A percentile compares a stretch with the other conserved stretches of the same genome.
phyloP scores from a whole-genome alignment of 2,797 vertebrate genomes.

The Chromobotia macracanthus region DNA sequence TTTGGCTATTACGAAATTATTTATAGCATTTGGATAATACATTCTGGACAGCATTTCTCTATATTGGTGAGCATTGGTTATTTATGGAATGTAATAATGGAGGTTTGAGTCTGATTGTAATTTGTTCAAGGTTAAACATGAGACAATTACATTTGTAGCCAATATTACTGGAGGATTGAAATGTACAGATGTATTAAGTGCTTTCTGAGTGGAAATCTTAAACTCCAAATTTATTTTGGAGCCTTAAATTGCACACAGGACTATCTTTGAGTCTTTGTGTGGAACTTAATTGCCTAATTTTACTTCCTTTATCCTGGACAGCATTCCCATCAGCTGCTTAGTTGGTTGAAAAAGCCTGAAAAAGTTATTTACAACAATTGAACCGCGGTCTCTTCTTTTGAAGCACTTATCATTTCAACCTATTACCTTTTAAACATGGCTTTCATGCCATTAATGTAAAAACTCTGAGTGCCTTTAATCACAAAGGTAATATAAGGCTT shows the following conservation, averaged over 20 bases:
- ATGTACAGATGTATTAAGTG: neutral
- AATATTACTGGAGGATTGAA: neutral
- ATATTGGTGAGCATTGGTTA: neutral
- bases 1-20: neutral
- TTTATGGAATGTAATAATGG: neutral
- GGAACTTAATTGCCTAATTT: slow-evolving; percentile 12
- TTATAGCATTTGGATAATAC: neutral
- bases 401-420: too few relatives aligned
- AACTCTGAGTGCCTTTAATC: too few relatives aligned
- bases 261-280: neutral
- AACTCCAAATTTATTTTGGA: neutral
- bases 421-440: too few relatives aligned
- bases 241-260: neutral
- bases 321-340: neutral
- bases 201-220: slow-evolving; percentile 4
- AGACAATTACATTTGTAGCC: neutral
- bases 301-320: slow-evolving; percentile 5
- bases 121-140: neutral
- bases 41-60: neutral
- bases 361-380: too few relatives aligned
- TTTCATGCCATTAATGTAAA: too few relatives aligned
- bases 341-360: too few relatives aligned
- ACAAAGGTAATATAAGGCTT: too few relatives aligned
- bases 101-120: neutral
- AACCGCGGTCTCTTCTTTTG: too few relatives aligned